Evolutionary conservation across 2,888 invertebrate species (phyloP).

Genomic region (Ditylenchus weischeri): DNA sequence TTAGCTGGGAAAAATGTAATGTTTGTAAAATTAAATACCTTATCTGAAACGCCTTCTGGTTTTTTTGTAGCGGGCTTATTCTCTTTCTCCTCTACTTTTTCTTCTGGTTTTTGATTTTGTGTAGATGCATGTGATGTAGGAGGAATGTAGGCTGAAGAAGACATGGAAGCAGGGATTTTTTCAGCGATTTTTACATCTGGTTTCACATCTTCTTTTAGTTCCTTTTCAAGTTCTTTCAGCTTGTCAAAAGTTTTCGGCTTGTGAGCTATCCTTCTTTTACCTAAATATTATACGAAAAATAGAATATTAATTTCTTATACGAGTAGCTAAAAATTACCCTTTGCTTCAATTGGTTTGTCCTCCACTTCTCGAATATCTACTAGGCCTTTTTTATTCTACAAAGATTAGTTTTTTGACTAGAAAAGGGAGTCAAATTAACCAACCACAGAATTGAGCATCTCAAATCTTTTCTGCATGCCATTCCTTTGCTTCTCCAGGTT

Average conservation of each 20-base stretch:
- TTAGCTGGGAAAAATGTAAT: no score
- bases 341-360: background rate
- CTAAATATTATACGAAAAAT: no score
- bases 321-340: background rate
- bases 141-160: no score
- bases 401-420: background rate
- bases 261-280: no score
- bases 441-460: slow-evolving; percentile 14
- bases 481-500: slow-evolving; percentile 1
- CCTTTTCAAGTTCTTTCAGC: no score
- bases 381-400: slow-evolving; percentile 17
- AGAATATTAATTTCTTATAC: background rate
- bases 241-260: no score
- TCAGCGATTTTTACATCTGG: no score
- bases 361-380: slow-evolving; percentile 19
- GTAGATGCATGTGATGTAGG: no score
- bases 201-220: no score
- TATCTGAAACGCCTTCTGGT: slow-evolving; percentile 18
- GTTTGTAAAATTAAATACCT: background rate
- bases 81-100: background rate
- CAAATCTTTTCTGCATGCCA: slow-evolving; percentile 7
- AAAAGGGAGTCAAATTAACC: background rate
- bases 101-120: background rate
- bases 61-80: background rate
- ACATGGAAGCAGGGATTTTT: no score